Percentiles rank a stretch among this genome's conserved stretches.
Evolutionary conservation across 2,888 invertebrate genomes (phyloP).

Genomic region (Heliothis peltigera): DNA sequence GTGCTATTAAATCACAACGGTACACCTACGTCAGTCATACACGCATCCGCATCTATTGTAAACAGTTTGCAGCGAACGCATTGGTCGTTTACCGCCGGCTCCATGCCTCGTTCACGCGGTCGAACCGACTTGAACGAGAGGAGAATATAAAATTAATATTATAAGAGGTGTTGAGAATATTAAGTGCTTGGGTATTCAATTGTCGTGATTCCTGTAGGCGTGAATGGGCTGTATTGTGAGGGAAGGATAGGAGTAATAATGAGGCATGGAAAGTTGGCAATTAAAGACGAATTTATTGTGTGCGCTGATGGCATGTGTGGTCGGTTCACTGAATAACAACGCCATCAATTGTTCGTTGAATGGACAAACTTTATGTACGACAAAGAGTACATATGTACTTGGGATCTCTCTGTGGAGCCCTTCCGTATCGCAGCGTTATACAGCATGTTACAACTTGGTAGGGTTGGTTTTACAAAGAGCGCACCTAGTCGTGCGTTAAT

Average conservation of each 20-base stretch:
- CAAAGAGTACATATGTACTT: background rate
- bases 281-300: conserved; percentile 29
- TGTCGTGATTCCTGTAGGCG: conserved; percentile 57
- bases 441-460: conserved; percentile 26
- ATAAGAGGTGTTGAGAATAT: conserved; percentile 52
- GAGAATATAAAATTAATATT: conserved; percentile 56
- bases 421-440: background rate
- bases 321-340: conserved; percentile 7
- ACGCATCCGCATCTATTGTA: conserved; percentile 70
- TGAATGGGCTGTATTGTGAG: conserved; percentile 42
- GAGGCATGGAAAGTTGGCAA: conserved; percentile 28
- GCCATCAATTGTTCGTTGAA: background rate
- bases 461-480: conserved; percentile 41
- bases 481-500: conserved; percentile 49
- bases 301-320: conserved; percentile 18
- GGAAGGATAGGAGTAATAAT: conserved; percentile 50
- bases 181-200: conserved; percentile 42
- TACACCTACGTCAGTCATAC: conserved; percentile 62
- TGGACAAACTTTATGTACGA: background rate
- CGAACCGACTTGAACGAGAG: conserved; percentile 50
- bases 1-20: conserved; percentile 62
- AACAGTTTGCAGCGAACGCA: conserved; percentile 69
- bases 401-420: background rate
- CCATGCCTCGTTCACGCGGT: conserved; percentile 54
- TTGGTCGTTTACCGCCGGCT: conserved; percentile 64